Evolutionary conservation across 2,888 invertebrate genomes (phyloP).

Genomic region (Folsomia candida): DNA sequence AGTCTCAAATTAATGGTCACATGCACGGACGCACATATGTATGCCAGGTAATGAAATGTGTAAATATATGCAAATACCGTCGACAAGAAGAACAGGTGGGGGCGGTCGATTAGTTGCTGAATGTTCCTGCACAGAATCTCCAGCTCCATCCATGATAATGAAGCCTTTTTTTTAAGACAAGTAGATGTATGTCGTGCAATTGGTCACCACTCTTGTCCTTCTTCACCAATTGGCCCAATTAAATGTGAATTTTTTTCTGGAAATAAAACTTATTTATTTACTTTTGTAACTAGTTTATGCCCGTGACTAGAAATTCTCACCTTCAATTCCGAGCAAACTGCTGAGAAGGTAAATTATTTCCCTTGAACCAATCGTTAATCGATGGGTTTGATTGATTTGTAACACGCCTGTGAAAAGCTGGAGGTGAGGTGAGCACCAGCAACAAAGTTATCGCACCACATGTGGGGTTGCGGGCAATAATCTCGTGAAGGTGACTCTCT

Average conservation of each 20-base stretch:
- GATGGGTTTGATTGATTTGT: background rate
- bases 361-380: background rate
- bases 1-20: background rate
- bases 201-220: no score
- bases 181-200: no score
- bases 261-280: no score
- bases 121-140: background rate
- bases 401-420: background rate
- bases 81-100: background rate
- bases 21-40: no score
- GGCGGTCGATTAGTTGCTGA: background rate
- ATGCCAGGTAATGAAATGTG: no score
- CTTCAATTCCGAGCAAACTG: background rate
- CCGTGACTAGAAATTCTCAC: background rate
- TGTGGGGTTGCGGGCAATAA: background rate
- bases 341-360: background rate
- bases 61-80: background rate
- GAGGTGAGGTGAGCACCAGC: background rate
- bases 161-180: no score
- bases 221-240: no score
- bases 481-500: background rate
- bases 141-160: background rate
- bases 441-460: background rate
- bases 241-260: no score
- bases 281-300: no score